These are phyloP conservation scores for Bradypus variegatus DNA, from an alignment of 2,797 vertebrate genomes.

Conservation along the genomic window DNA sequence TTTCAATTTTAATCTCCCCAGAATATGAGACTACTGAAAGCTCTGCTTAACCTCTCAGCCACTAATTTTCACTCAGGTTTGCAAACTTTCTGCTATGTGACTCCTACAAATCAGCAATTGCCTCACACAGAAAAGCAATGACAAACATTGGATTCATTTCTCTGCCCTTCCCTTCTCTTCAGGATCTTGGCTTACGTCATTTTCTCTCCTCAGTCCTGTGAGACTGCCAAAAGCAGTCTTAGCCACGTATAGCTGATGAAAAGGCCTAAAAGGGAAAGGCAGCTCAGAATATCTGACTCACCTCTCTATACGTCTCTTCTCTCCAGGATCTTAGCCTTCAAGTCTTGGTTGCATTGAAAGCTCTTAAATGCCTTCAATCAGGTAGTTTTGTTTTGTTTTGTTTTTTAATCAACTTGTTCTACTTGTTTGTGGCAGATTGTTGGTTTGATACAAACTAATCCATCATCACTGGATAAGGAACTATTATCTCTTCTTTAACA, in stretches of 20 bases:
- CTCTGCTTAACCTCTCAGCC: background rate
- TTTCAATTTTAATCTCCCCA: background rate
- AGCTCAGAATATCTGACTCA: constrained; percentile 10
- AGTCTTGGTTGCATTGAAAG: background rate
- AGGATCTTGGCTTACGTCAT: background rate
- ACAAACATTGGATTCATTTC: background rate
- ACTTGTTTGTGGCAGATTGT: background rate
- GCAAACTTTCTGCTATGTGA: background rate
- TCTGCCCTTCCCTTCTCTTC: constrained; percentile 13
- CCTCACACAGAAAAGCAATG: background rate
- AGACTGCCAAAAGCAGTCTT: constrained; percentile 7
- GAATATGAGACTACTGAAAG: background rate
- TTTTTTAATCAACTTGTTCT: background rate
- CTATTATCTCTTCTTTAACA: background rate
- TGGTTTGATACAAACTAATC: background rate
- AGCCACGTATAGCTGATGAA: background rate
- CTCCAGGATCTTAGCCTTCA: constrained; percentile 3
- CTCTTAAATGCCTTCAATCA: background rate
- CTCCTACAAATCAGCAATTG: constrained; percentile 11
- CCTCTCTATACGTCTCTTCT: background rate
- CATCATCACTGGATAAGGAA: background rate
- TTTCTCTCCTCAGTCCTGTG: background rate
- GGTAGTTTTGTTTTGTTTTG: background rate
- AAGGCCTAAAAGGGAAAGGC: background rate
- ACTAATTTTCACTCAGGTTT: constrained; percentile 18